These are phyloP conservation scores for Oxygymnocypris stewartii DNA, from an alignment of 2,113 vertebrate species.

Conservation along the genomic window DNA sequence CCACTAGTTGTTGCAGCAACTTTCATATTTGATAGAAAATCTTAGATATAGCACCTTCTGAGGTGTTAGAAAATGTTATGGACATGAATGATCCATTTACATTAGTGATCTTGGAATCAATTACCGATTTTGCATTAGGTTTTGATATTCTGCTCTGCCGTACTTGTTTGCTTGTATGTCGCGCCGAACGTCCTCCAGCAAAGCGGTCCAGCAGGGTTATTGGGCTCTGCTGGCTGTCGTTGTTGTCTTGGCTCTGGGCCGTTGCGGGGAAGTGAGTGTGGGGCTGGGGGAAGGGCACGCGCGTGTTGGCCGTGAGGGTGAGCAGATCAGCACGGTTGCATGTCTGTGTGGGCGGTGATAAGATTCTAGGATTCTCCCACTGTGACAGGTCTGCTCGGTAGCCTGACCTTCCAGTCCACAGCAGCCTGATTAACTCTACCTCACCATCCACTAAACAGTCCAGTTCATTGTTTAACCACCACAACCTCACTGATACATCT, in stretches of 20 bases:
- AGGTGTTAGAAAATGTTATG: slow-evolving; percentile 1
- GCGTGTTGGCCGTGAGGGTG: slow-evolving; percentile 69
- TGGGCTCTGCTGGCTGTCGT: slow-evolving; percentile 45
- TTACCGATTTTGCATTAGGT: slow-evolving; percentile 4
- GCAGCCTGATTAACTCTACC: slow-evolving; percentile 38
- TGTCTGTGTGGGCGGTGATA: slow-evolving; percentile 80
- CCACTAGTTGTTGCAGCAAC: background rate
- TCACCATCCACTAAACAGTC: slow-evolving; percentile 36
- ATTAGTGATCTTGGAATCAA: slow-evolving; percentile 9
- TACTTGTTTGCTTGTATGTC: slow-evolving; percentile 29
- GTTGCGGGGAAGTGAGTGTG: slow-evolving; percentile 24
- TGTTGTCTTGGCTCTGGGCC: slow-evolving; percentile 49
- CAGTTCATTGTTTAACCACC: slow-evolving; percentile 21
- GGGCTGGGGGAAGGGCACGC: slow-evolving; percentile 47
- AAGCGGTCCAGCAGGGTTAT: slow-evolving; percentile 42
- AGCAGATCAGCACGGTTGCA: slow-evolving; percentile 78
- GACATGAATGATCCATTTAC: background rate
- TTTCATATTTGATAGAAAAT: background rate
- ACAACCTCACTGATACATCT: slow-evolving; percentile 8
- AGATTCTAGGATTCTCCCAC: slow-evolving; percentile 80
- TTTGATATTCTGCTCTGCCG: slow-evolving; percentile 32
- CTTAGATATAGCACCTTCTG: slow-evolving; percentile 9
- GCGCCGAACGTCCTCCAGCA: slow-evolving; percentile 32
- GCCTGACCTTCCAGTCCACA: slow-evolving; percentile 58
- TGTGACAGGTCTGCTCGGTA: slow-evolving; percentile 77